Conservation (phyloP, 2,888 invertebrate genomes). For the Athetis lepigone region DNA sequence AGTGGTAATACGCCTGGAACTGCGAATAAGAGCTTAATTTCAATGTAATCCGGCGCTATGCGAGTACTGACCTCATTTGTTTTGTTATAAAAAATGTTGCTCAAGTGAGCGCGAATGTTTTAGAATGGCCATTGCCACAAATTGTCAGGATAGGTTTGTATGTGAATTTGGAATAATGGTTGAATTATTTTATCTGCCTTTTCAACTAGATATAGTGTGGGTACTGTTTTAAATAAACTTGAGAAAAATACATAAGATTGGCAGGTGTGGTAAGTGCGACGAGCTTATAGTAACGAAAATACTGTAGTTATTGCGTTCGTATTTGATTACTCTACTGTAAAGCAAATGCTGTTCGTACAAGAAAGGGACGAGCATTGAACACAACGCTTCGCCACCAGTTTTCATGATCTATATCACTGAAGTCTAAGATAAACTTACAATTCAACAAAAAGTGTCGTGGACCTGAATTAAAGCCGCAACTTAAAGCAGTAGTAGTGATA, state of each 20-base stretch:
- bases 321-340: too few relatives aligned
- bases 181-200: neutral
- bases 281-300: too few relatives aligned
- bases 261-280: too few relatives aligned
- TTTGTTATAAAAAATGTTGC: conserved; percentile 15
- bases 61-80: conserved; percentile 41
- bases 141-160: conserved; percentile 13
- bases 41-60: conserved; percentile 34
- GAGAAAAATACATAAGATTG: neutral
- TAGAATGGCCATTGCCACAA: conserved; percentile 34
- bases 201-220: neutral
- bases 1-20: conserved; percentile 28
- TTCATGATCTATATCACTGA: too few relatives aligned
- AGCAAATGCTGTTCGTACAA: too few relatives aligned
- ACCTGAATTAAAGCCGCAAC: too few relatives aligned
- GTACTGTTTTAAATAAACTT: neutral
- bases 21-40: conserved; percentile 51
- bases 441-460: too few relatives aligned
- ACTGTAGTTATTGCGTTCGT: too few relatives aligned
- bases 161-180: conserved; percentile 14
- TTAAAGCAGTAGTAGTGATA: too few relatives aligned
- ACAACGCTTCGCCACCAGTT: too few relatives aligned
- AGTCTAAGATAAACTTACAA: too few relatives aligned
- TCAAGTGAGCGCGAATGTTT: conserved; percentile 17
- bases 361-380: too few relatives aligned